Evolutionary conservation across 2,113 vertebrate genomes (phyloP).

Genomic region (Oryzias woworae): DNA sequence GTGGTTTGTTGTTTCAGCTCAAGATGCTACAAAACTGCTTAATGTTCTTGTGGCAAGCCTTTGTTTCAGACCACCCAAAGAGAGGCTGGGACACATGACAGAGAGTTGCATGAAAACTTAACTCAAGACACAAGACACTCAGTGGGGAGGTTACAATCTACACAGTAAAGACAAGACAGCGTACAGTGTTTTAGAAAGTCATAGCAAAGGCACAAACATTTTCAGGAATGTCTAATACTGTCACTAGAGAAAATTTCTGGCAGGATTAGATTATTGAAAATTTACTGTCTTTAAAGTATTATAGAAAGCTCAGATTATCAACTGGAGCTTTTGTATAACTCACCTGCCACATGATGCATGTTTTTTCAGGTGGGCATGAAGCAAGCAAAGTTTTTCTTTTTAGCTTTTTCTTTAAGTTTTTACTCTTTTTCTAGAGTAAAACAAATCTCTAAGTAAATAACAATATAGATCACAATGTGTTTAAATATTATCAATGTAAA

Average conservation of each 20-base stretch:
- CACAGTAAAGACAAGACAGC: background rate
- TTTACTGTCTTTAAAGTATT: background rate
- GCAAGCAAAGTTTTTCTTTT: too few relatives aligned
- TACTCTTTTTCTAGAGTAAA: too few relatives aligned
- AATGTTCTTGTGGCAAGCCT: slow-evolving; percentile 29
- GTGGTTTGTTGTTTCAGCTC: slow-evolving; percentile 13
- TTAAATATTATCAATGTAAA: too few relatives aligned
- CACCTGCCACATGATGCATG: too few relatives aligned
- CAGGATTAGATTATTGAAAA: background rate
- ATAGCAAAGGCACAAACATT: background rate
- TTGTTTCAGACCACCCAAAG: slow-evolving; percentile 58
- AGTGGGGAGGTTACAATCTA: slow-evolving; percentile 49
- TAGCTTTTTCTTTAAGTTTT: too few relatives aligned
- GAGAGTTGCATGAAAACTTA: slow-evolving; percentile 2
- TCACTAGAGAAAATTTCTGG: background rate
- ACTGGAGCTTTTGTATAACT: too few relatives aligned
- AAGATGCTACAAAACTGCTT: slow-evolving; percentile 26
- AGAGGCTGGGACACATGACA: background rate
- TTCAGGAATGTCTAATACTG: background rate
- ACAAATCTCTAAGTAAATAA: too few relatives aligned
- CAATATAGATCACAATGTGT: too few relatives aligned
- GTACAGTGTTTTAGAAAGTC: background rate
- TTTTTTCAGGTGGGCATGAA: too few relatives aligned
- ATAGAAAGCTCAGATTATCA: too few relatives aligned
- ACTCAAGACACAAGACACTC: slow-evolving; percentile 48